These are phyloP conservation scores for Fulmarus glacialis DNA, from an alignment of 2,113 vertebrate genomes.

Conservation along the genomic window DNA sequence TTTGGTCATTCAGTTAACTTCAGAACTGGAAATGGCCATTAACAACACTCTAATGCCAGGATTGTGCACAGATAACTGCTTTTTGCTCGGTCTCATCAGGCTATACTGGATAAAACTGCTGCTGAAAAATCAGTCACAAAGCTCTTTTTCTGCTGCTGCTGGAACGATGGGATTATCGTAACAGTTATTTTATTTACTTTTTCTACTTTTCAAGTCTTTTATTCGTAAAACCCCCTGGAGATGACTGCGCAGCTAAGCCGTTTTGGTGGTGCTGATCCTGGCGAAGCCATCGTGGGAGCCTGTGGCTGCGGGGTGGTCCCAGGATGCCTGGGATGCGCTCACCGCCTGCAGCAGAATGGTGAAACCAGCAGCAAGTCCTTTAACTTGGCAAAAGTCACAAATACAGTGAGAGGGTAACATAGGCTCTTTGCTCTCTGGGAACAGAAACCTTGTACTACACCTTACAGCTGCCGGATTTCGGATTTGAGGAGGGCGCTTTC, in stretches of 20 bases:
- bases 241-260: rapidly evolving
- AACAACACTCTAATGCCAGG: neutral
- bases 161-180: neutral
- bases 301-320: neutral
- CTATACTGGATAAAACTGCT: neutral
- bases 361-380: neutral
- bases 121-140: neutral
- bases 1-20: neutral
- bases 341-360: too few species aligned
- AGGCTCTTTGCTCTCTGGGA: neutral
- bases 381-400: neutral
- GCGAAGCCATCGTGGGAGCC: rapidly evolving
- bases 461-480: neutral
- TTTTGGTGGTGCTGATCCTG: too few species aligned
- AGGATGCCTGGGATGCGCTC: neutral
- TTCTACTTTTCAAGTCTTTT: neutral
- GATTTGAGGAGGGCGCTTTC: neutral
- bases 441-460: neutral
- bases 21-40: neutral
- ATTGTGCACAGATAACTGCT: neutral
- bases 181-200: neutral
- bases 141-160: neutral
- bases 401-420: rapidly evolving
- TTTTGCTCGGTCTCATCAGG: neutral
- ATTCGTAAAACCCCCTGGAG: neutral